phyloP scores from a whole-genome alignment of 2,113 vertebrate species.

The Tringa solitaria region DNA sequence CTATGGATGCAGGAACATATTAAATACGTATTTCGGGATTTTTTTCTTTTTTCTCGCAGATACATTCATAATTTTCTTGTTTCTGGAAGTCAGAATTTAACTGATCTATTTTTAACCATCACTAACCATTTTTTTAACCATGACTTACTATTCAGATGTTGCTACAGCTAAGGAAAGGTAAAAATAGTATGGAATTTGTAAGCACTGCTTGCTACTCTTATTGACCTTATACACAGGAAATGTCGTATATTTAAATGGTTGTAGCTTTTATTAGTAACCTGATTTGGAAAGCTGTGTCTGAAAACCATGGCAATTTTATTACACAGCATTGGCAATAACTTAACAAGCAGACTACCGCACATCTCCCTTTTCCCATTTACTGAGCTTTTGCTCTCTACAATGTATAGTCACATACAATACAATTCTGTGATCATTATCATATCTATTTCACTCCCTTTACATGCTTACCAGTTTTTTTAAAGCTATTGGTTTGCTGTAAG shows the following conservation, averaged over 20 bases:
- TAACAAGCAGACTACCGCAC: not conserved
- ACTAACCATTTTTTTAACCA: not conserved
- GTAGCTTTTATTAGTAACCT: not conserved
- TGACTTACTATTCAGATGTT: not conserved
- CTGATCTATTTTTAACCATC: not conserved
- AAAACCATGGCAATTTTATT: not conserved
- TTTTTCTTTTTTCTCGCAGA: not conserved
- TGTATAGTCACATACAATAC: not conserved
- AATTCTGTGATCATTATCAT: not conserved
- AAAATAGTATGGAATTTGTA: not conserved
- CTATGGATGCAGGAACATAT: not conserved
- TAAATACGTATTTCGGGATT: not conserved
- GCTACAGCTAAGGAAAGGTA: not conserved
- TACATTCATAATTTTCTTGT: not conserved
- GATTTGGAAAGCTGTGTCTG: not conserved
- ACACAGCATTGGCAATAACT: not conserved
- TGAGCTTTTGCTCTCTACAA: not conserved
- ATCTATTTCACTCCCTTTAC: not conserved
- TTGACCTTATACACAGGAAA: not conserved
- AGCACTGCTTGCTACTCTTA: not conserved
- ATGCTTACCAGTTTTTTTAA: not conserved
- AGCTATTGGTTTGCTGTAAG: not conserved
- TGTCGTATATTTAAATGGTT: not conserved
- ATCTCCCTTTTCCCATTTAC: not conserved
- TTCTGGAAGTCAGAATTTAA: not conserved